Evolutionary conservation across 92 coral and sea anemone species (phyloP), one percentile per base, ranked within the genome.

Genomic region (Scolanthus callimorphus): DNA sequence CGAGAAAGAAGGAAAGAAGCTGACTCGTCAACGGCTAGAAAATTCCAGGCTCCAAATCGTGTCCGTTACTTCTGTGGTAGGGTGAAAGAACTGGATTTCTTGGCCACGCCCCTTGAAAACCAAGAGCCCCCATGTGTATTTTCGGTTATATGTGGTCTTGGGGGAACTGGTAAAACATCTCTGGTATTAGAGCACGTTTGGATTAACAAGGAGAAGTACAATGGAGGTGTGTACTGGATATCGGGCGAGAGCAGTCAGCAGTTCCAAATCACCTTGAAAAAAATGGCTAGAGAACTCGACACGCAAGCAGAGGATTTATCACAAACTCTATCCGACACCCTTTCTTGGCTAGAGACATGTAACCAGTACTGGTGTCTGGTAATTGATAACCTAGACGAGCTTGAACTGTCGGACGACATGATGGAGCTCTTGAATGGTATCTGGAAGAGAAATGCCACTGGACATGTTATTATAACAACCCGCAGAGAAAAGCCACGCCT

Each of bases 121-220:
- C 39, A 30, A 15, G 25, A 41, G 10, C 65, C 58, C 43, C 13
- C 56, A 4, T 85, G 78, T 30, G 44, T 23, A 19, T 34, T 71
- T 13, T 57, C 85, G 11, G 83, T 78, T 8, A 56, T 90, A 44
- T 84, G 81, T 48, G 96, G 96, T 25, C 84, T 88, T 10, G 96
- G 96, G 1, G 97, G 95, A 43, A 77, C 77, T 1, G 97, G 97
- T 0, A 90, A 90, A 59, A 85, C 97, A 2, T 81, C 90, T 8
- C 90, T 90, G 15, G 90, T 77, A 11, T 69, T 83, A 3, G 97
- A 90, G 56, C 73, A 81, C 47, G 83, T 79, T 6, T 72, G 85
- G 71, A 76, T 47, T 25, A 20, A 63, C 31, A 67, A 77, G 62
- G 61, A 82, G 1, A 26, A 46, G 27, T 90, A 86, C 65, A 60